phyloP scores from a whole-genome alignment of 2,113 vertebrate genomes.

The Ageneiosus marmoratus region DNA sequence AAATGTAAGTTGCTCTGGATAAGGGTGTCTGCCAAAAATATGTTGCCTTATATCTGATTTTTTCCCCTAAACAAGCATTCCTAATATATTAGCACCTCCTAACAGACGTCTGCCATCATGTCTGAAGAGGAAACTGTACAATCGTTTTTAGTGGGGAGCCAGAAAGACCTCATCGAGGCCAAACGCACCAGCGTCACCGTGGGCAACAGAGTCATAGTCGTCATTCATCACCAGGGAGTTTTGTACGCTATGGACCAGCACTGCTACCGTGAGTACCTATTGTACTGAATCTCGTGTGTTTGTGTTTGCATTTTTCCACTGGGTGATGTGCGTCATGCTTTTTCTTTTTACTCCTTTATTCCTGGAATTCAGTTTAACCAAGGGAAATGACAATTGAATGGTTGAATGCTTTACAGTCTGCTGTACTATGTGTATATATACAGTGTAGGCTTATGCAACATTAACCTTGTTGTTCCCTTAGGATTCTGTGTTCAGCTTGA shows the following conservation, averaged over 20 bases:
- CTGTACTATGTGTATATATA: not conserved
- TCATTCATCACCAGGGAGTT: constrained; percentile 79
- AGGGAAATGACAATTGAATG: constrained; percentile 22
- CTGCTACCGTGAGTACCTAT: constrained; percentile 87
- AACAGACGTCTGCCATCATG: constrained; percentile 12
- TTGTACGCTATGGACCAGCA: constrained; percentile 88
- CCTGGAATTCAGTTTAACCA: not conserved
- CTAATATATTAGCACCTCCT: not conserved
- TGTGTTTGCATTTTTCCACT: not conserved
- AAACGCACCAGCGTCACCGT: constrained; percentile 73
- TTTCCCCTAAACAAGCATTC: not conserved
- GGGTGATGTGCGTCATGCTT: no score
- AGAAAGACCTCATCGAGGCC: constrained; percentile 78
- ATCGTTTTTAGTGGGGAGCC: constrained; percentile 75
- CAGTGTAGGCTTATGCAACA: not conserved
- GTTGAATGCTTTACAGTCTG: not conserved
- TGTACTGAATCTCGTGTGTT: not conserved
- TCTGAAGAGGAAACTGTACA: constrained; percentile 56
- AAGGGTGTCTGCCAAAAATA: no score
- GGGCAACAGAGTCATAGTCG: constrained; percentile 79
- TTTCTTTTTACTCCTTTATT: not conserved
- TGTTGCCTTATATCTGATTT: no score
- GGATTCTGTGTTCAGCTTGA: not conserved
- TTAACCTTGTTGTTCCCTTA: constrained; percentile 5
- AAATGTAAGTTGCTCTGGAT: no score